Percentiles rank a stretch among this genome's conserved stretches.
phyloP scores from a whole-genome alignment of 2,797 vertebrate genomes.

The Lithobates pipiens region DNA sequence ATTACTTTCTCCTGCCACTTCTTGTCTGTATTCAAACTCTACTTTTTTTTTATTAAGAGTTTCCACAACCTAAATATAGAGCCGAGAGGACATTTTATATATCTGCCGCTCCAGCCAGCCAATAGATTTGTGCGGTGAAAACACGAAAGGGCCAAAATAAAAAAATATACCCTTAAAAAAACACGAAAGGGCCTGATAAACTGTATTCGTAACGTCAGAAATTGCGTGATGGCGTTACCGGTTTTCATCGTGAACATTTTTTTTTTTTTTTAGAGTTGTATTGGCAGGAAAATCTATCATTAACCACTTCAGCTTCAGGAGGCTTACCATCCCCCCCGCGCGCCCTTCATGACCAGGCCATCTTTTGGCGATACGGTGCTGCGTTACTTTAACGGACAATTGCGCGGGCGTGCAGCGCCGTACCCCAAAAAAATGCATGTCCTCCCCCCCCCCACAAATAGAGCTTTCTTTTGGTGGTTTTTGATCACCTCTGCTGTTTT shows the following conservation, averaged over 20 bases:
- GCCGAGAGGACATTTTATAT: not conserved
- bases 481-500: too few species aligned
- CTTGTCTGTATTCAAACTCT: not conserved
- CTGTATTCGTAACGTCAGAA: not conserved
- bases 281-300: too few species aligned
- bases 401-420: too few species aligned
- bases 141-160: not conserved
- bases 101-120: not conserved
- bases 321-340: too few species aligned
- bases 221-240: not conserved
- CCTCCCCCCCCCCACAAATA: too few species aligned
- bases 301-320: too few species aligned
- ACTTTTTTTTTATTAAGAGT: not conserved
- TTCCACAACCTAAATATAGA: constrained; percentile 12
- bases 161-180: not conserved
- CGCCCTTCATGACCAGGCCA: too few species aligned
- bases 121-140: not conserved
- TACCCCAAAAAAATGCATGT: too few species aligned
- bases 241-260: not conserved
- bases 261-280: too few species aligned
- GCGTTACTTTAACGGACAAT: too few species aligned
- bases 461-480: too few species aligned
- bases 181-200: not conserved
- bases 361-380: too few species aligned
- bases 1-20: constrained; percentile 20